Conservation (phyloP, 2,888 invertebrate species). For the Plutella xylostella region DNA sequence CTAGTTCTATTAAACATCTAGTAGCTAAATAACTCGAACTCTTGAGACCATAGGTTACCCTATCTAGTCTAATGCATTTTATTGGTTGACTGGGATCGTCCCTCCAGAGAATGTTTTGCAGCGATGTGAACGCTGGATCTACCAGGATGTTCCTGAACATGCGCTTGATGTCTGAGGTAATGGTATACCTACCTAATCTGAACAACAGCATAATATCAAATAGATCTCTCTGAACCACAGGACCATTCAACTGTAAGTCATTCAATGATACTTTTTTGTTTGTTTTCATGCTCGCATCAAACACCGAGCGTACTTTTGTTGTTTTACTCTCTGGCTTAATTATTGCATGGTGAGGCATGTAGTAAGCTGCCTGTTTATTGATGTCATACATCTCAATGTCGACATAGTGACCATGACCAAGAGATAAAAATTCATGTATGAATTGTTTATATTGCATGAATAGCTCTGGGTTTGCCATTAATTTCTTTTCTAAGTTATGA, state of each 20-base stretch:
- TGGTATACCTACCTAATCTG: constrained; percentile 10
- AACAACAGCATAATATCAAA: constrained; percentile 18
- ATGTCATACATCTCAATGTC: constrained; percentile 8
- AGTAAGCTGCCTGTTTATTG: constrained; percentile 6
- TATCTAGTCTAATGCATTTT: not conserved
- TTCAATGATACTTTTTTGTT: constrained; percentile 11
- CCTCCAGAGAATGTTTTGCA: not conserved
- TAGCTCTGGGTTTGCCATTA: constrained; percentile 9
- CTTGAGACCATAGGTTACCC: constrained; percentile 2
- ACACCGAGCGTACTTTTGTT: constrained; percentile 4
- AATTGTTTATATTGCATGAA: constrained; percentile 10
- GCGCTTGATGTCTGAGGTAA: constrained; percentile 16
- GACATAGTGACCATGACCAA: constrained; percentile 11
- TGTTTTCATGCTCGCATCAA: constrained; percentile 7
- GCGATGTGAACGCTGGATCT: constrained; percentile 8
- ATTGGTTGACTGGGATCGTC: not conserved
- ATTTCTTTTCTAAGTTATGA: constrained; percentile 1
- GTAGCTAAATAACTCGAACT: not conserved
- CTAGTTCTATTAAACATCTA: not conserved
- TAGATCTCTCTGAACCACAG: constrained; percentile 14
- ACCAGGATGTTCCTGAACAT: constrained; percentile 17
- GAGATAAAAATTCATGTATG: constrained; percentile 11
- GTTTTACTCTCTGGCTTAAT: constrained; percentile 8
- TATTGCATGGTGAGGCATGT: constrained; percentile 12
- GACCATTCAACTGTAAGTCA: constrained; percentile 11